Evolutionary conservation across 2,113 vertebrate species (phyloP).

Genomic region (Chiloscyllium plagiosum): DNA sequence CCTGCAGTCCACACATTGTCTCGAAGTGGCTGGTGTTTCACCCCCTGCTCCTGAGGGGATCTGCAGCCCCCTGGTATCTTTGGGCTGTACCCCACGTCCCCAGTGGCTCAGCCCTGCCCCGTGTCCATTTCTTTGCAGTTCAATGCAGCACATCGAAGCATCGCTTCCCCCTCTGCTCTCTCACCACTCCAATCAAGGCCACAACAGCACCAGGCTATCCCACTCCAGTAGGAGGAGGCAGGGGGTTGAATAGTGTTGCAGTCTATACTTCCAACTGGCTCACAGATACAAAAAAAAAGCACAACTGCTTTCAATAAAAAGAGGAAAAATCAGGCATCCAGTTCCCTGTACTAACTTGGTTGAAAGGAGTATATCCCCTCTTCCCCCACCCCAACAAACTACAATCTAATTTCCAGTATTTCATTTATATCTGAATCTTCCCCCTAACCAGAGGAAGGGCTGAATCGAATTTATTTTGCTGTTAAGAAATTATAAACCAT

Average conservation of each 20-base stretch:
- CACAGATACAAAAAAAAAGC: background rate
- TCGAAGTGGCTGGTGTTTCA: background rate
- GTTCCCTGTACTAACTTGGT: background rate
- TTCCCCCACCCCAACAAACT: background rate
- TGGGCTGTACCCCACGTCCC: background rate
- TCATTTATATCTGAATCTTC: no score
- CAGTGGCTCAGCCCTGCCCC: background rate
- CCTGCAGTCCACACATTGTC: background rate
- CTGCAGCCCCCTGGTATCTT: background rate
- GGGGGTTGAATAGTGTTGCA: no score
- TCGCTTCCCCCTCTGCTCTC: background rate
- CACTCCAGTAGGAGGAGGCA: background rate
- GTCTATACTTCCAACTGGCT: background rate
- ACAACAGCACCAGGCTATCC: background rate
- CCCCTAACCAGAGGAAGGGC: no score
- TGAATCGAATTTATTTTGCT: no score
- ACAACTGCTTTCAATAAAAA: background rate
- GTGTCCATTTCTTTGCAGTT: background rate
- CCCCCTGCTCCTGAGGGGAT: no score
- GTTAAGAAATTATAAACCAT: no score
- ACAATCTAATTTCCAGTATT: background rate
- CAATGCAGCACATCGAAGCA: background rate
- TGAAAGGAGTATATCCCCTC: background rate
- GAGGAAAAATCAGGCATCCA: no score
- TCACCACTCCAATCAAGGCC: background rate